Evolutionary conservation across 2,888 invertebrate genomes (phyloP), one percentile per base, ranked within the genome.

Genomic region (Microplitis deprimator): DNA sequence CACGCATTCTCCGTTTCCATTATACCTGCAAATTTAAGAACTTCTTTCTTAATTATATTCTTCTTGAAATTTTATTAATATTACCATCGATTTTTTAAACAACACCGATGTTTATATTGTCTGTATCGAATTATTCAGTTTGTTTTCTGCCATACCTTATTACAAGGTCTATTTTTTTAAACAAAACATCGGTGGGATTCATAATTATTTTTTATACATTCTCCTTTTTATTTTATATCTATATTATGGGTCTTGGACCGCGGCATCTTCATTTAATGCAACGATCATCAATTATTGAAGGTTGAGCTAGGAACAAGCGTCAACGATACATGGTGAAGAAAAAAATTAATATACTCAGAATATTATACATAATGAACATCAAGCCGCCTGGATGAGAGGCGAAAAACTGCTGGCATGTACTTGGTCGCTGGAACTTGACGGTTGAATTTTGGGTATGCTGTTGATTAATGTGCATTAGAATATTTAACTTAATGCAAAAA

Each of bases 201-300:
- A 73, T 73, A 73, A 73, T 73, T 59, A 73, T 73, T 73, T 67
- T 73, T 73, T 59, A 17, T 38, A 8, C 6, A 38, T 16, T 17
- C 60, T 65, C 39, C 29, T 17, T 39, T 38, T 71, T 71, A 38
- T 8, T 6, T 70, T 70, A 17, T 39, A n/a, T 59, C 10, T 59
- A 20, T 39, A 68, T 62, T 59, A 82, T 81, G 73, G 82, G 79
- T 79, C 77, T 76, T 82, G 84, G 85, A 83, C 85, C 85, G 84
- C 84, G 84, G 82, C 81, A 81, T 81, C 82, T 83, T 81, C 82
- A 81, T 78, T 82, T 79, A 83, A 70, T 80, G 77, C 76, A 80
- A 71, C 74, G 82, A 82, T 84, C 85, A 86, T 85, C 85, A 86
- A 86, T 85, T 86, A 86, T 83, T 81, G 81, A 80, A 82, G 79